Evolutionary conservation across 2,797 vertebrate genomes (phyloP).

Genomic region (Anabacerthia variegaticeps): DNA sequence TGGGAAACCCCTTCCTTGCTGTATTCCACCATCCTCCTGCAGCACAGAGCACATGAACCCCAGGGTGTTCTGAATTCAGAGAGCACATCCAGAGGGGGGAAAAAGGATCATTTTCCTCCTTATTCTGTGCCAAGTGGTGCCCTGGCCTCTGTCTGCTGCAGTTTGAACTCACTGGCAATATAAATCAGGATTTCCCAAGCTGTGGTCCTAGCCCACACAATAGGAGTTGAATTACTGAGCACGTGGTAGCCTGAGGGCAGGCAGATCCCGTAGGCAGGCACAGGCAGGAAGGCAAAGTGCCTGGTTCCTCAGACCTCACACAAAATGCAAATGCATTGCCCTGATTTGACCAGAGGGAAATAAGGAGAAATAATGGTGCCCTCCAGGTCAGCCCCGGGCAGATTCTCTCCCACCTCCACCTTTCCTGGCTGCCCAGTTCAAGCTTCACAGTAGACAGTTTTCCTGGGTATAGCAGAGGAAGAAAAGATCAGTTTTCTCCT

Average conservation of each 20-base stretch:
- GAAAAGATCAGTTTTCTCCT: background rate
- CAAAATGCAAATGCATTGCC: background rate
- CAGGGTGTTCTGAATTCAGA: background rate
- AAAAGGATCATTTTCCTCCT: background rate
- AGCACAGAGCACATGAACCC: fast-evolving
- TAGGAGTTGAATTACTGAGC: background rate
- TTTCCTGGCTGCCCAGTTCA: fast-evolving
- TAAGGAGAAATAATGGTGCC: background rate
- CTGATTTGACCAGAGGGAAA: background rate
- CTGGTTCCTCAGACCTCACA: background rate
- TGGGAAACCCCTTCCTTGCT: background rate
- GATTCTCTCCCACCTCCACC: background rate
- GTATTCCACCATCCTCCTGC: background rate
- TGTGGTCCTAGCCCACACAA: background rate
- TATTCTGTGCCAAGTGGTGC: background rate
- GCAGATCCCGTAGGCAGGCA: background rate
- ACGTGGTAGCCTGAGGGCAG: background rate
- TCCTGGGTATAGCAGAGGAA: background rate
- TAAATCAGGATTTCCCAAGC: background rate
- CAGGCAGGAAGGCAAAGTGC: background rate
- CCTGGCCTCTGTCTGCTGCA: background rate
- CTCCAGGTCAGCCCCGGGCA: fast-evolving
- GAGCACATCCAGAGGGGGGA: background rate
- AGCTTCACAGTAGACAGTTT: background rate
- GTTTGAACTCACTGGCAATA: background rate